phyloP scores from a whole-genome alignment of 2,888 invertebrate genomes.

The Lumbricus terrestris region DNA sequence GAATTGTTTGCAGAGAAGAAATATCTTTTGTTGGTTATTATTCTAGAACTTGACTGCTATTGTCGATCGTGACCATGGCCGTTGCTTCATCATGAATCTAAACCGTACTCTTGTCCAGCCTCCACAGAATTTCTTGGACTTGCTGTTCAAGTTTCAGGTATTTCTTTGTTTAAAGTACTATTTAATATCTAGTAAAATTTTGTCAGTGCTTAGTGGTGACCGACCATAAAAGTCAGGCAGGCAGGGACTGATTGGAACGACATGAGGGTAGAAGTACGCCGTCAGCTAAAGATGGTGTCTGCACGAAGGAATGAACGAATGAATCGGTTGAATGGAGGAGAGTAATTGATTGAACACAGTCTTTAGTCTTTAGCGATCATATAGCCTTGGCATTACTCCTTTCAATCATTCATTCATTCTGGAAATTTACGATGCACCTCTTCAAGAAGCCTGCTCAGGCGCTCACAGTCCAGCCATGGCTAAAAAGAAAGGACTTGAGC shows the following conservation, averaged over 20 bases:
- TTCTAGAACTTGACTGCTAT: slow-evolving; percentile 72
- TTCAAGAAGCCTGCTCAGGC: no score
- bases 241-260: neutral
- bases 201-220: neutral
- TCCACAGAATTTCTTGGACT: slow-evolving; percentile 77
- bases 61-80: slow-evolving; percentile 71
- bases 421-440: no score
- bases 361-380: no score
- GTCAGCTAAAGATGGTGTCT: neutral
- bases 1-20: neutral
- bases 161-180: slow-evolving; percentile 53
- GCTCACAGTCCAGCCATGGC: no score
- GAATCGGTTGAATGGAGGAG: neutral
- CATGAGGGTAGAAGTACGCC: neutral
- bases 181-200: neutral
- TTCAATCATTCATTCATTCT: no score
- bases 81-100: slow-evolving; percentile 88
- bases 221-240: neutral
- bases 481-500: no score
- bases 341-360: no score
- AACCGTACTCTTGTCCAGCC: slow-evolving; percentile 75
- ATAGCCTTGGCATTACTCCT: no score
- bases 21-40: neutral
- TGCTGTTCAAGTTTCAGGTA: slow-evolving; percentile 75
- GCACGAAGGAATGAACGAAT: neutral